Conservation (phyloP, 2,113 vertebrate species). For the Bothrops jararaca region DNA sequence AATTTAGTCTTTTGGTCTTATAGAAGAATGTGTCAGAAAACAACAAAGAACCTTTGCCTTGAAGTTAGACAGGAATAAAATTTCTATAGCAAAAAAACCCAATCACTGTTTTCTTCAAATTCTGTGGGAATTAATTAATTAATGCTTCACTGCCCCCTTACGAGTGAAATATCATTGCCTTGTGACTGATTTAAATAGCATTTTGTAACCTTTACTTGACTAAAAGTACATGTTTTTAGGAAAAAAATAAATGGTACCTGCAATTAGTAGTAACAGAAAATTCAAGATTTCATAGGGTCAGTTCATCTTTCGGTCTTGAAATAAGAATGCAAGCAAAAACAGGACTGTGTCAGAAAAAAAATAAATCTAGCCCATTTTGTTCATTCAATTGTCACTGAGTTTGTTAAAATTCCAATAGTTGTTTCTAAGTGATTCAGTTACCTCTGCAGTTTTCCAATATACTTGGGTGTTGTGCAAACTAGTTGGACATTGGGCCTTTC, state of each 20-base stretch:
- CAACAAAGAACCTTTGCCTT: neutral
- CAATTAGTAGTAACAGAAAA: conserved; percentile 1
- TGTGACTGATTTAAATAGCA: conserved; percentile 30
- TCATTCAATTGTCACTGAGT: neutral
- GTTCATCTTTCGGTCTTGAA: neutral
- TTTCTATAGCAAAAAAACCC: neutral
- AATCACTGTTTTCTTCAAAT: conserved; percentile 2
- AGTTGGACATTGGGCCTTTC: neutral
- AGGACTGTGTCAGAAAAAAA: neutral
- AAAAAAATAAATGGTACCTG: neutral
- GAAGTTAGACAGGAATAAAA: neutral
- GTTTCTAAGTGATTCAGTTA: neutral
- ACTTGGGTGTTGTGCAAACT: neutral
- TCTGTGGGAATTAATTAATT: neutral
- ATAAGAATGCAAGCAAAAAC: neutral
- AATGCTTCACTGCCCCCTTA: conserved; percentile 28
- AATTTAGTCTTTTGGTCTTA: neutral
- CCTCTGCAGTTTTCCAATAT: neutral
- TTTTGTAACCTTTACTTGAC: conserved; percentile 24
- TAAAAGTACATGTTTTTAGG: conserved; percentile 17
- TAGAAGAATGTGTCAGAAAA: neutral
- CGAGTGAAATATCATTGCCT: conserved; percentile 18
- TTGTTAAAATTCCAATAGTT: neutral
- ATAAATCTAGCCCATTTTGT: neutral
- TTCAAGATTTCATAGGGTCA: neutral